Conservation (phyloP, 1,140 invertebrate genomes). For the Hylaeus volcanicus region DNA sequence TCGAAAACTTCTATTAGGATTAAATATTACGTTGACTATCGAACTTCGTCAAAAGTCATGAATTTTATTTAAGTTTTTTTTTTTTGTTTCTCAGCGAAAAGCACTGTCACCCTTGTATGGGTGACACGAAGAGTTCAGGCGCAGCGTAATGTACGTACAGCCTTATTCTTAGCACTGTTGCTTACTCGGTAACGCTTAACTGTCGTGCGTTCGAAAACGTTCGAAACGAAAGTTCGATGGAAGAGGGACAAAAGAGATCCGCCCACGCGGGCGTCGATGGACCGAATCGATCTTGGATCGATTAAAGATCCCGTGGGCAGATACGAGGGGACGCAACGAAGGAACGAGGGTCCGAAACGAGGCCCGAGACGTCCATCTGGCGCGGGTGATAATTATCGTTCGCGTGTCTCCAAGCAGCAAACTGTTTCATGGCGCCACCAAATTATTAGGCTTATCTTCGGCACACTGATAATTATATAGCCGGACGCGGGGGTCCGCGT, state of each 20-base stretch:
- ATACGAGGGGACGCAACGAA: constrained; percentile 51
- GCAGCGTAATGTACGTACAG: background rate
- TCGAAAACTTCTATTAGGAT: too few species aligned
- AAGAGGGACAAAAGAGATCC: constrained; percentile 17
- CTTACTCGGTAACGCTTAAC: too few species aligned
- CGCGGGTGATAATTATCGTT: constrained; percentile 64
- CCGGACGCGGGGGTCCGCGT: constrained; percentile 25
- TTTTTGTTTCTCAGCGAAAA: too few species aligned
- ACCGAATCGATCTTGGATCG: constrained; percentile 37
- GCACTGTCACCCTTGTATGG: too few species aligned
- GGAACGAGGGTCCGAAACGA: constrained; percentile 50
- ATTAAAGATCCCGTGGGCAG: constrained; percentile 50
- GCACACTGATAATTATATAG: constrained; percentile 73
- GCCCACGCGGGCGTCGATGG: constrained; percentile 24
- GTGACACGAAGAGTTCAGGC: too few species aligned
- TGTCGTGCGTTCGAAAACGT: background rate
- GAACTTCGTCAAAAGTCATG: too few species aligned
- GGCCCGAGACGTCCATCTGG: constrained; percentile 52
- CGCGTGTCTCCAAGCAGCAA: constrained; percentile 66
- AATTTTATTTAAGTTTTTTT: too few species aligned
- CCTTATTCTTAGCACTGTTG: too few species aligned
- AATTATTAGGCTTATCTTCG: constrained; percentile 75
- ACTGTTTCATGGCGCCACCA: constrained; percentile 73
- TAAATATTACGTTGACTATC: too few species aligned
- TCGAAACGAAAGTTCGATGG: background rate